phyloP scores from a whole-genome alignment of 1,140 invertebrate genomes.

The Caenorhabditis tropicalis region DNA sequence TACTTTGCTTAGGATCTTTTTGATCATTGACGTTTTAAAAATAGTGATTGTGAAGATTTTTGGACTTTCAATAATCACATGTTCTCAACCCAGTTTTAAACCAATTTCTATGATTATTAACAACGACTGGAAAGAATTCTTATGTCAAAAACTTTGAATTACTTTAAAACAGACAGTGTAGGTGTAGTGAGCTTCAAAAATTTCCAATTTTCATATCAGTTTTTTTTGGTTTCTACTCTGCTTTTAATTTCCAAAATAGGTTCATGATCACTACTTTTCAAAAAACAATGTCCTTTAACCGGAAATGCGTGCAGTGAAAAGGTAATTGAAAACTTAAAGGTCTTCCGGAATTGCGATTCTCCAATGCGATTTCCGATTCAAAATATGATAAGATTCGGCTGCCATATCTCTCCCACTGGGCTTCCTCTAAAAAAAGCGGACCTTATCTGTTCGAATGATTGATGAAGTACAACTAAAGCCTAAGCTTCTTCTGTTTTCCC shows the following conservation, averaged over 20 bases:
- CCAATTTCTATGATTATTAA: background rate
- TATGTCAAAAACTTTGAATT: background rate
- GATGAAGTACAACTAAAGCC: background rate
- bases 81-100: background rate
- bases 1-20: too few relatives aligned
- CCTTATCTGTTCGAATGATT: background rate
- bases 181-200: too few relatives aligned
- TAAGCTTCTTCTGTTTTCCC: background rate
- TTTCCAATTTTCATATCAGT: too few relatives aligned
- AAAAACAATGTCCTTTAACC: too few relatives aligned
- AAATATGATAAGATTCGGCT: background rate
- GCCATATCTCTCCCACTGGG: background rate
- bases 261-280: too few relatives aligned
- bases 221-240: too few relatives aligned
- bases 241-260: too few relatives aligned
- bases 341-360: background rate
- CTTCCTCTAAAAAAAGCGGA: background rate
- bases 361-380: too few relatives aligned
- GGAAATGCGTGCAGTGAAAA: too few relatives aligned
- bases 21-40: constrained; percentile 5
- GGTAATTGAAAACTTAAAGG: too few relatives aligned
- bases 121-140: background rate
- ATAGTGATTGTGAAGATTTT: background rate
- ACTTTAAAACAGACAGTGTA: too few relatives aligned
- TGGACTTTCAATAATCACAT: constrained; percentile 14